A percentile compares a stretch with the other conserved stretches of the same genome.
These are phyloP conservation scores for Ectropis crepuscularia DNA, from an alignment of 2,888 invertebrate genomes.

Conservation along the genomic window DNA sequence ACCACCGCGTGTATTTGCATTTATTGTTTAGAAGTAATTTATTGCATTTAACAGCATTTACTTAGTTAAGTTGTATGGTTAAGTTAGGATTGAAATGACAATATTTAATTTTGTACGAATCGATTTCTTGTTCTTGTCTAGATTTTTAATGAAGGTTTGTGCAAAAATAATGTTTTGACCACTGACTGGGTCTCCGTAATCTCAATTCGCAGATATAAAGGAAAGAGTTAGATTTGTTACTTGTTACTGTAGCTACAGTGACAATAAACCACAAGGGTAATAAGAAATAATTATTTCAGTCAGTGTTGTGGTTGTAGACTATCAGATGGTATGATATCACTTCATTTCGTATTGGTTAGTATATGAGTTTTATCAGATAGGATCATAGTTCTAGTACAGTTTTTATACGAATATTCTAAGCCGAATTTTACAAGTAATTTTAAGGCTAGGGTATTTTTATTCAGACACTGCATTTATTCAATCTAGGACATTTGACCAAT, in stretches of 20 bases:
- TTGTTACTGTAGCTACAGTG: too few species aligned
- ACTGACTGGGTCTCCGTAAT: too few species aligned
- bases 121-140: neutral
- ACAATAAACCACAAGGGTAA: too few species aligned
- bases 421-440: constrained; percentile 22
- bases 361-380: constrained; percentile 3
- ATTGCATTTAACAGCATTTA: constrained; percentile 81
- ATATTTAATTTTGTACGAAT: constrained; percentile 16
- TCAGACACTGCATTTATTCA: constrained; percentile 49
- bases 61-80: constrained; percentile 48
- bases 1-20: constrained; percentile 80
- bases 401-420: constrained; percentile 21
- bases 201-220: too few species aligned
- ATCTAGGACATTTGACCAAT: constrained; percentile 54
- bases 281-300: too few species aligned
- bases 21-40: constrained; percentile 71
- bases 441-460: constrained; percentile 24
- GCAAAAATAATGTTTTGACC: too few species aligned
- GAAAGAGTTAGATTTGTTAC: too few species aligned
- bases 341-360: neutral
- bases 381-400: constrained; percentile 19
- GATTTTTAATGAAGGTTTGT: too few species aligned
- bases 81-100: constrained; percentile 35
- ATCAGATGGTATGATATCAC: too few species aligned
- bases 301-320: too few species aligned